Conservation (phyloP, 1,140 invertebrate genomes). For the Cherax destructor region DNA sequence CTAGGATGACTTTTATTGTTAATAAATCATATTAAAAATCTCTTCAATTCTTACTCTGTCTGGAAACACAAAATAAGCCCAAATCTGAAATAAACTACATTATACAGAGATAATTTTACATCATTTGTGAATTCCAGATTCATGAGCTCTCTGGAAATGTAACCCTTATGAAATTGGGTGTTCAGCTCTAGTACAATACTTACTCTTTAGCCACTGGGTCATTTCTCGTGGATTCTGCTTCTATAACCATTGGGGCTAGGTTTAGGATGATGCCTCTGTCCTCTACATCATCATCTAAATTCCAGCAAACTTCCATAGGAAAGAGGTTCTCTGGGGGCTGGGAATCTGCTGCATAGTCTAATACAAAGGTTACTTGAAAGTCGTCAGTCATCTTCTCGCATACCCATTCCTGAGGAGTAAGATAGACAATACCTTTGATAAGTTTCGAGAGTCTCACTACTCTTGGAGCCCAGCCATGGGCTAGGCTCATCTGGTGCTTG, state of each 20-base stretch:
- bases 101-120: no score
- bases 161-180: no score
- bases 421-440: not conserved
- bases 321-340: constrained; percentile 26
- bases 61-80: no score
- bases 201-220: constrained; percentile 43
- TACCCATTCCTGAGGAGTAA: constrained; percentile 21
- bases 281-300: constrained; percentile 9
- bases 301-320: constrained; percentile 18
- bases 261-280: constrained; percentile 40
- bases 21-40: no score
- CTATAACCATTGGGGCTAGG: constrained; percentile 52
- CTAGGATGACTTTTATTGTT: no score
- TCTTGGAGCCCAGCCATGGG: no score
- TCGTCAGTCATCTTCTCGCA: constrained; percentile 53
- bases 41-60: no score
- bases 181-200: not conserved
- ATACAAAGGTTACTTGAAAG: constrained; percentile 55
- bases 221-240: constrained; percentile 29
- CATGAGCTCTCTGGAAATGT: no score
- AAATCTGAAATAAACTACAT: no score
- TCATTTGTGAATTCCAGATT: no score
- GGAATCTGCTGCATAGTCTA: constrained; percentile 17
- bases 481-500: no score
- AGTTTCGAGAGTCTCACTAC: no score